phyloP scores from a whole-genome alignment of 2,888 invertebrate genomes.

The Cactoblastis cactorum region DNA sequence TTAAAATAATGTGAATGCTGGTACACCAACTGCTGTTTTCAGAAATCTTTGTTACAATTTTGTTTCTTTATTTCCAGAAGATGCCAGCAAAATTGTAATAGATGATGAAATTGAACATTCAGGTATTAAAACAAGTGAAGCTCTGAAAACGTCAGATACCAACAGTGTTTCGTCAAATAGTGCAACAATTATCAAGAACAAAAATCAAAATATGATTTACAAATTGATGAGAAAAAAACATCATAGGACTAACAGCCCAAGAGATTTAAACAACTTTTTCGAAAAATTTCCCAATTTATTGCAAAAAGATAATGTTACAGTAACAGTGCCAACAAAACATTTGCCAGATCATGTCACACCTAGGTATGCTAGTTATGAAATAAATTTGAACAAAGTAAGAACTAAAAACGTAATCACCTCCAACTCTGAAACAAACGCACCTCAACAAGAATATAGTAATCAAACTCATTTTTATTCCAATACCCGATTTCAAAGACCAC shows the following conservation, averaged over 20 bases:
- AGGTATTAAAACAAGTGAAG: background rate
- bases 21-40: too few relatives aligned
- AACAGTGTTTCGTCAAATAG: too few relatives aligned
- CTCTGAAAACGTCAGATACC: too few relatives aligned
- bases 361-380: slow-evolving; percentile 43
- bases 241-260: slow-evolving; percentile 25
- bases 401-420: slow-evolving; percentile 26
- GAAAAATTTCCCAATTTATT: slow-evolving; percentile 48
- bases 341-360: slow-evolving; percentile 53
- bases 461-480: slow-evolving; percentile 22
- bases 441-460: background rate
- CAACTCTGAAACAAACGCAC: slow-evolving; percentile 26
- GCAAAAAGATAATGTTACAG: slow-evolving; percentile 35
- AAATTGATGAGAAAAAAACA: background rate
- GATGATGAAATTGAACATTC: background rate
- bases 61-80: background rate
- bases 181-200: background rate
- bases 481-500: slow-evolving; percentile 24
- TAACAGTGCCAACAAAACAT: slow-evolving; percentile 45
- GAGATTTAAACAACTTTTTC: slow-evolving; percentile 35
- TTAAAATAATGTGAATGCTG: too few relatives aligned
- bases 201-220: background rate
- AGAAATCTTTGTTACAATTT: too few relatives aligned
- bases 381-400: slow-evolving; percentile 44
- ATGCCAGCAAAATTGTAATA: background rate